Base-by-base conservation (phyloP, 2,797 vertebrate genomes). In the Centroberyx gerrardi region DNA sequence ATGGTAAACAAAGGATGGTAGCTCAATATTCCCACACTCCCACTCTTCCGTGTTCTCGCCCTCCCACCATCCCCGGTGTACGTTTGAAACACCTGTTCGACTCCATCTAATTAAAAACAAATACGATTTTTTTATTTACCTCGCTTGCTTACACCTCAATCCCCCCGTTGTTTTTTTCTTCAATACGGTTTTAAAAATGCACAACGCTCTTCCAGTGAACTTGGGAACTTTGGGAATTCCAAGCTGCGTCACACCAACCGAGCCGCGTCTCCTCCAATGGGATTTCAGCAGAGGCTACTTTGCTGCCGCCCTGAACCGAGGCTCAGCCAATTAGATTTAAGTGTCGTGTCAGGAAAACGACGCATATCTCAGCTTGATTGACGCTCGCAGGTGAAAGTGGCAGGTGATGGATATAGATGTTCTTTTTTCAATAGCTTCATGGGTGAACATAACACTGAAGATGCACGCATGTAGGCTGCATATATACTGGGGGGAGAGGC, bases 181-280 rank as follows among this genome's bases (percentile, higher is more conserved):
- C 28, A 64, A 76, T 68, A 52, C 29, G 42, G 69, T 66, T 65
- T 69, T 67, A 18, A 46, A 28, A 28, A 62, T 36, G 53, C 62
- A 68, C 74, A 78, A 68, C 58, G 86, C 46, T 79, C 72, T 78
- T 90, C 75, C 76, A 31, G 69, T 90, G 88, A 94, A 95, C 85
- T 94, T 94, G 90, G 88, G 81, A 94, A 95, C 90, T 94, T 94
- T 88, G 90, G 92, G 92, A 94, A 94, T 92, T 94, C 93, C 89
- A 55, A 85, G 75, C 87, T 93, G 90, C 94, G 92, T 94, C 90
- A 94, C 89, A 68, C 84, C 67, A 52, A 75, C 76, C 62, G 49
- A 58, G 28, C 13, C 31, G 28, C 18, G 54, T 76, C 38, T 82
- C 53, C 31, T 79, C 94, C 93, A 94, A 93, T 94, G 4, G 83